Evolutionary conservation across 2,113 vertebrate genomes (phyloP), one percentile per base, ranked within the genome.

Genomic region (Papio anubis): DNA sequence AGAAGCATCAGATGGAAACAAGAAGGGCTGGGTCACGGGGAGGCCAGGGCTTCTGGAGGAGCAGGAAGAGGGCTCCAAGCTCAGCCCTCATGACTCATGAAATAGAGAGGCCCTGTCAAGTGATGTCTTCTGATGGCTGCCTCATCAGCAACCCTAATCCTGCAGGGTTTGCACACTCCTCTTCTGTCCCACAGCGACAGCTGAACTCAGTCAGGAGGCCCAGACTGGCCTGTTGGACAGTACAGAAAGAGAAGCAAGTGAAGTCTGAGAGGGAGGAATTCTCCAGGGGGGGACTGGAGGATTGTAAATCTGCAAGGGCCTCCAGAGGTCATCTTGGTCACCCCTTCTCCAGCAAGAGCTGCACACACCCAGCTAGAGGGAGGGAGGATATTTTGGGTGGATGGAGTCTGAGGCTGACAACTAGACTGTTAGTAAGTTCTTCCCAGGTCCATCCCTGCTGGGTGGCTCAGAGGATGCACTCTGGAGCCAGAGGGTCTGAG

Each of bases 111-210:
- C 21, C 59, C 85, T 52, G 72, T 73, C 92, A 72, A 88, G 52
- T 59, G 92, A 72, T 76, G 57, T 45, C 89, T 57, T 83, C 89
- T 78, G 59, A 50, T 11, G 23, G 64, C 45, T 45, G 40, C 68
- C 89, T 91, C 16, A 30, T 92, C 79, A n/a, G 52, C 73, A 89
- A 66, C 72, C 76, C 80, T 96, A 96, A 96, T 95, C 95, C 95
- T 73, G 0, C 23, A 57, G 61, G 55, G 96, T 83, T 96, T 93
- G 92, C 38, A 40, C 30, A n/a, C 5, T n/a, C 43, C 90, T 68
- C 68, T 45, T 61, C 73, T 64, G 38, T 43, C 43, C 95, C 95
- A 84, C 32, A 45, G 5, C 0, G 23, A 88, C 93, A 96, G 94
- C 92, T 94, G 94, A 95, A 6, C 43, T 40, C 89, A 64, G 1